Evolutionary conservation across 2,113 vertebrate species (phyloP).

Genomic region (Brachionichthys hirsutus): DNA sequence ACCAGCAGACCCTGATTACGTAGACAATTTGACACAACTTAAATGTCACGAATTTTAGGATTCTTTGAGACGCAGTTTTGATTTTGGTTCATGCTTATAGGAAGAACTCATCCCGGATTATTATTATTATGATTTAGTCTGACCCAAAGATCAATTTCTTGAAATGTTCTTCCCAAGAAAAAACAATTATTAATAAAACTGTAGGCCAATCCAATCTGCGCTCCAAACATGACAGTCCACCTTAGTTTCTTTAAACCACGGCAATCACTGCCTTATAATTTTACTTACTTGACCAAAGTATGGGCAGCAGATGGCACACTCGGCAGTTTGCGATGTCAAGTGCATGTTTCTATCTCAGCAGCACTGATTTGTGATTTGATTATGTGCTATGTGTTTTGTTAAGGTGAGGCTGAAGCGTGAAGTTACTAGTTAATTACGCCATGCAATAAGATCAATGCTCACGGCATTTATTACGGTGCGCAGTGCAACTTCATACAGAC

Average conservation of each 20-base stretch:
- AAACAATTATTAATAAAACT: too few relatives aligned
- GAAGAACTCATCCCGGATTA: too few relatives aligned
- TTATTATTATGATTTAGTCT: background rate
- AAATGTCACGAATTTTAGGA: background rate
- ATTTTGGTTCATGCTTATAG: background rate
- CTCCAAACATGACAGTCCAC: too few relatives aligned
- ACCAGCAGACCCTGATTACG: background rate
- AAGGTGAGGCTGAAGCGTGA: background rate
- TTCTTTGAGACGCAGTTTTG: background rate
- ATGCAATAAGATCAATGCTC: background rate
- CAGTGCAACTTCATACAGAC: too few relatives aligned
- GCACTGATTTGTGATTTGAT: background rate
- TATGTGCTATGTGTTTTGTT: background rate
- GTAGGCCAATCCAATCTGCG: too few relatives aligned
- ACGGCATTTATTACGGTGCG: too few relatives aligned
- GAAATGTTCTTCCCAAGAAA: too few relatives aligned
- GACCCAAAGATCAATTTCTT: background rate
- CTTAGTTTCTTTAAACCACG: too few relatives aligned
- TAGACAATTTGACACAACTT: background rate
- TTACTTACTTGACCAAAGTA: too few relatives aligned
- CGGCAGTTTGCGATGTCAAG: background rate
- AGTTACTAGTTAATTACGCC: background rate
- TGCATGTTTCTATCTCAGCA: slow-evolving; percentile 4
- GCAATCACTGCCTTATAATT: too few relatives aligned
- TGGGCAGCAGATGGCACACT: too few relatives aligned